Conservation (phyloP, 2,888 invertebrate species). For the Trissolcus japonicus region DNA sequence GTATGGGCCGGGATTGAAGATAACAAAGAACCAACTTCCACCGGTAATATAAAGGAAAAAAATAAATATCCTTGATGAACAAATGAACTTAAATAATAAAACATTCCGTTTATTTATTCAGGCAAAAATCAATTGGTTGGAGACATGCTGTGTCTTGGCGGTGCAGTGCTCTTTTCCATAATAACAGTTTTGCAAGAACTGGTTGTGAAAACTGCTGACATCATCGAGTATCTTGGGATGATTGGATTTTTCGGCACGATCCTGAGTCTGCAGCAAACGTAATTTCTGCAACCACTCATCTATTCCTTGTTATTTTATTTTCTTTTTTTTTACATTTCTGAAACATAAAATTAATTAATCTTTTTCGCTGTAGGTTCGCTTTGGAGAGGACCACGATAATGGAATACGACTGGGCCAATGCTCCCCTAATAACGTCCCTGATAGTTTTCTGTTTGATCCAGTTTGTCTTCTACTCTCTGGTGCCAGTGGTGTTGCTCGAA, state of each 20-base stretch:
- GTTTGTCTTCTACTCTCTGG: slow-evolving; percentile 85
- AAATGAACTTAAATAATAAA: background rate
- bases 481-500: slow-evolving; percentile 85
- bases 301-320: background rate
- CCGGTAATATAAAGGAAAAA: slow-evolving; percentile 60
- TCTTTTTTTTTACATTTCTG: background rate
- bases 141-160: slow-evolving; percentile 87
- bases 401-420: slow-evolving; percentile 81
- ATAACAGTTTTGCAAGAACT: slow-evolving; percentile 90
- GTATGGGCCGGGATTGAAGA: slow-evolving; percentile 90
- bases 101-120: slow-evolving; percentile 67
- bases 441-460: slow-evolving; percentile 83
- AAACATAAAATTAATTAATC: slow-evolving; percentile 16
- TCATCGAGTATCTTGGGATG: slow-evolving; percentile 88
- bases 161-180: slow-evolving; percentile 86
- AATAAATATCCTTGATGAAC: background rate
- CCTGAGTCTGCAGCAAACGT: background rate
- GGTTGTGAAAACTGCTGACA: slow-evolving; percentile 86
- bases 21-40: slow-evolving; percentile 77
- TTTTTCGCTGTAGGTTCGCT: slow-evolving; percentile 75
- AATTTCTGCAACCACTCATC: background rate
- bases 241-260: slow-evolving; percentile 86
- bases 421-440: slow-evolving; percentile 80
- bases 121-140: slow-evolving; percentile 88
- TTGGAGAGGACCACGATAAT: slow-evolving; percentile 84